phyloP scores from a whole-genome alignment of 1,140 invertebrate species.

The Acyrthosiphon pisum region DNA sequence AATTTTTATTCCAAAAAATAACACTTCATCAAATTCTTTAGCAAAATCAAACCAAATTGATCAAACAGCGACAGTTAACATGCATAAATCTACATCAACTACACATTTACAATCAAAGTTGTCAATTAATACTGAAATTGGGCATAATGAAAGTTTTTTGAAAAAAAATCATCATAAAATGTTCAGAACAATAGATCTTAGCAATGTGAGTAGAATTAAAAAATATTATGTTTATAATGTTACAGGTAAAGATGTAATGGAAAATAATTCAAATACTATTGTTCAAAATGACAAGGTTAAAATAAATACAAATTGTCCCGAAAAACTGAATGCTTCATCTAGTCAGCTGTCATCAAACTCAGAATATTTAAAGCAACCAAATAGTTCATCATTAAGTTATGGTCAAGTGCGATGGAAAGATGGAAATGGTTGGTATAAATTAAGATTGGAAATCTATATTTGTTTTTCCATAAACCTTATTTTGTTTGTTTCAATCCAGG shows the following conservation, averaged over 20 bases:
- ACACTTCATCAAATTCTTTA: background rate
- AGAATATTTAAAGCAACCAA: background rate
- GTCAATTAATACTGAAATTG: background rate
- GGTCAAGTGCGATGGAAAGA: too few relatives aligned
- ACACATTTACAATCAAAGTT: background rate
- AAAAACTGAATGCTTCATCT: background rate
- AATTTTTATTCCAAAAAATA: background rate
- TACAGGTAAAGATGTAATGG: background rate
- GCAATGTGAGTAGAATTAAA: background rate
- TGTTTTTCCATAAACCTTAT: background rate
- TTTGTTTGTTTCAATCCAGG: background rate
- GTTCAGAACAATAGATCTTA: background rate
- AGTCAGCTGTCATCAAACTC: background rate
- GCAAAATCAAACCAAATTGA: constrained; percentile 2
- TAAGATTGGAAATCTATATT: background rate
- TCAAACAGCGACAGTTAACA: background rate
- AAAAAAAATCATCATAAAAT: background rate
- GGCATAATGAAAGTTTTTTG: background rate
- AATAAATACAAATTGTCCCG: background rate
- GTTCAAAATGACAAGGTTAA: background rate
- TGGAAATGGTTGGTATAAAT: constrained; percentile 14
- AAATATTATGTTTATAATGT: background rate
- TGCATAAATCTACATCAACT: background rate
- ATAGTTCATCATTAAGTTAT: background rate
- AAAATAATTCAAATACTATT: background rate